Conservation (phyloP, 2,888 invertebrate genomes). For the Petrolisthes cinctipes region DNA sequence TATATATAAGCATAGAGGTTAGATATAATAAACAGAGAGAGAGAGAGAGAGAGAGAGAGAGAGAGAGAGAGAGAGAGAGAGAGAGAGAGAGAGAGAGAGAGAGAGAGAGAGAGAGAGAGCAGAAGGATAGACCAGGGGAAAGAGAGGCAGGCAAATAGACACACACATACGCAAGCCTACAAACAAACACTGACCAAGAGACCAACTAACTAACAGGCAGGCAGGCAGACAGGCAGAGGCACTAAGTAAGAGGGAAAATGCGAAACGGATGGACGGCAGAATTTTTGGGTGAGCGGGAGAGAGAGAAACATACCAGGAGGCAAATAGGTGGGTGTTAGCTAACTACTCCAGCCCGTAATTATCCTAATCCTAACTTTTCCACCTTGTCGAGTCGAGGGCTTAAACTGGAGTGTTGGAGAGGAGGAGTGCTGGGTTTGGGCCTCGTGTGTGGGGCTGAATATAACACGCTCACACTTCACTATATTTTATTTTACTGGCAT, state of each 20-base stretch:
- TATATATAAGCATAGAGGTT: no score
- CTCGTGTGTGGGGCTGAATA: neutral
- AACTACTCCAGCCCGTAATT: neutral
- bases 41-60: no score
- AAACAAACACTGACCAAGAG: neutral
- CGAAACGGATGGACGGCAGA: no score
- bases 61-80: no score
- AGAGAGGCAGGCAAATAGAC: no score
- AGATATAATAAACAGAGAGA: no score
- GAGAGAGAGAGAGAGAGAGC: no score
- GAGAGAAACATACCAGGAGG: neutral
- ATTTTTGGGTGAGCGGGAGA: neutral
- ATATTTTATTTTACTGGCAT: neutral
- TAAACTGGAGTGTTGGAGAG: conserved; percentile 1
- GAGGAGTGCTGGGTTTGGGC: neutral
- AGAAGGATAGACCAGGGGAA: no score
- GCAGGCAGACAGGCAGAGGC: neutral
- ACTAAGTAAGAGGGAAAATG: no score
- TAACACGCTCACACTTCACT: no score
- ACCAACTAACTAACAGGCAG: neutral
- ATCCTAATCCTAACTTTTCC: neutral
- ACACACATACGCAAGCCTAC: neutral
- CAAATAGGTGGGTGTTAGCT: neutral
- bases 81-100: no score
- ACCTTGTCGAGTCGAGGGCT: neutral